These are phyloP conservation scores for Artemia franciscana DNA, from an alignment of 1,140 invertebrate species.

Conservation along the genomic window DNA sequence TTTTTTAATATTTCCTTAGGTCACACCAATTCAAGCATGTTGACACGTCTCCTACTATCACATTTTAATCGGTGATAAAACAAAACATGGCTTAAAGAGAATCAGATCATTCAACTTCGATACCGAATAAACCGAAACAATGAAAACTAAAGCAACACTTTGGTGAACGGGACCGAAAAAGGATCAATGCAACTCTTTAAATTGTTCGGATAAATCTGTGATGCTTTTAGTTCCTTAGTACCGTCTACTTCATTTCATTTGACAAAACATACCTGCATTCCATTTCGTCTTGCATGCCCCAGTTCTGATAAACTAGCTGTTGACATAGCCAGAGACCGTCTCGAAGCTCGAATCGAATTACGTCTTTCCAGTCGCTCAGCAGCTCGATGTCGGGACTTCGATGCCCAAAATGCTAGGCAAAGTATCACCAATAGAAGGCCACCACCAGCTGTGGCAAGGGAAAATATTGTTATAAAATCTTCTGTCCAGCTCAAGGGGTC, in stretches of 20 bases:
- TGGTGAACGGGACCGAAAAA: neutral
- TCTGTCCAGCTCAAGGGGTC: slow-evolving; percentile 55
- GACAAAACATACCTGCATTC: slow-evolving; percentile 14
- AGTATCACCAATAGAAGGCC: slow-evolving; percentile 48
- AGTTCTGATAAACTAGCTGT: slow-evolving; percentile 39
- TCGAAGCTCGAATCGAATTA: slow-evolving; percentile 74
- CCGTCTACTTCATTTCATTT: too few relatives aligned
- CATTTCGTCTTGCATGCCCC: slow-evolving; percentile 36
- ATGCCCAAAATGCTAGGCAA: slow-evolving; percentile 61
- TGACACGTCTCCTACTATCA: too few relatives aligned
- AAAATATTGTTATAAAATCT: slow-evolving; percentile 55
- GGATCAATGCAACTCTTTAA: neutral
- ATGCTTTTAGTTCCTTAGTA: neutral
- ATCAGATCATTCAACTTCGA: neutral
- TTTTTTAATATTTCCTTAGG: too few relatives aligned
- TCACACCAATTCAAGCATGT: too few relatives aligned
- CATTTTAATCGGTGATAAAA: too few relatives aligned
- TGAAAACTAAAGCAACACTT: neutral
- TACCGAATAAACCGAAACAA: neutral
- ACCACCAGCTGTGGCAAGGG: slow-evolving; percentile 43
- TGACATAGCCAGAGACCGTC: slow-evolving; percentile 43
- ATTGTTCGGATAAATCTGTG: neutral
- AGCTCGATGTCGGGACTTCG: slow-evolving; percentile 69
- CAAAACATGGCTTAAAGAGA: too few relatives aligned
- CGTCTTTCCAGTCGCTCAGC: slow-evolving; percentile 61